Evolutionary conservation across 2,888 invertebrate species (phyloP).

Genomic region (Girardia tigrina): DNA sequence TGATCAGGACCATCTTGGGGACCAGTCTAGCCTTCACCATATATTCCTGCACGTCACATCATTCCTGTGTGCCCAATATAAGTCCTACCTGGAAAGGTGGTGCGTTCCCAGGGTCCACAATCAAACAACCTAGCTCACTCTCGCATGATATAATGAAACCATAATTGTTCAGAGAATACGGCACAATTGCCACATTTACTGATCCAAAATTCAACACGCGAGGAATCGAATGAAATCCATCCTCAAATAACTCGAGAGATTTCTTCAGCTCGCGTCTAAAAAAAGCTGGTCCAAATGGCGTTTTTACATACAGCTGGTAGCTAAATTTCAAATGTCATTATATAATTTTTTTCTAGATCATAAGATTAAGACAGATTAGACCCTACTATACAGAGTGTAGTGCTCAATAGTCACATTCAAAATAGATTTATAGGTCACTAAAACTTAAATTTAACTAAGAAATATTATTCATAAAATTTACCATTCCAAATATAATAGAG

Average conservation of each 20-base stretch:
- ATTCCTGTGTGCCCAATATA: neutral
- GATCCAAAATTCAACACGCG: neutral
- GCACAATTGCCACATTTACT: neutral
- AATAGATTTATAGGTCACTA: no score
- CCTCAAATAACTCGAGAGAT: neutral
- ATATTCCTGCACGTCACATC: neutral
- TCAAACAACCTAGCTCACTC: neutral
- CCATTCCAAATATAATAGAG: no score
- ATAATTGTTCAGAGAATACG: conserved; percentile 7
- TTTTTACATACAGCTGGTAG: neutral
- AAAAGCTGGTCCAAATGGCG: neutral
- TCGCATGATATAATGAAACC: neutral
- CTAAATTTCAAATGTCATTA: no score
- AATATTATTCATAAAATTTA: no score
- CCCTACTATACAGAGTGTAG: no score
- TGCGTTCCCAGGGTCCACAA: neutral
- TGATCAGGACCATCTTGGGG: neutral
- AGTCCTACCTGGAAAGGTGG: neutral
- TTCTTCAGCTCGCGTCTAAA: neutral
- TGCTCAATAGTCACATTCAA: no score
- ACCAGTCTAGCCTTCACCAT: neutral
- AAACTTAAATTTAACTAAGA: no score
- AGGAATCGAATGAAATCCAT: neutral
- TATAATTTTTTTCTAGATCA: no score
- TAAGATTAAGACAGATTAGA: no score